phyloP scores from a whole-genome alignment of 2,888 invertebrate species.

The Blera fallax region DNA sequence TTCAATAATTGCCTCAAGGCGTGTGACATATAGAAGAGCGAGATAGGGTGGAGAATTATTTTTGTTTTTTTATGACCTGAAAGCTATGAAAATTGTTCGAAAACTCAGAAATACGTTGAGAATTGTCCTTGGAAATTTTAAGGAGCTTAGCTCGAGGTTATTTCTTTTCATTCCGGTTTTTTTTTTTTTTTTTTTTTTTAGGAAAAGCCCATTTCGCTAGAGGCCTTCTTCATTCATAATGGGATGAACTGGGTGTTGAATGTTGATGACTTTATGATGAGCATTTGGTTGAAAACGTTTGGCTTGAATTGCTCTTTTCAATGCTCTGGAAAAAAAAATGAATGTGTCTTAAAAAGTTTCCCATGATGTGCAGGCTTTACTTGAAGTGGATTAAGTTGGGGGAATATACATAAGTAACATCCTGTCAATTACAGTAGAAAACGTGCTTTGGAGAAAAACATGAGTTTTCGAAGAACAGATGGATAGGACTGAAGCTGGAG shows the following conservation, averaged over 20 bases:
- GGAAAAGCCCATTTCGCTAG: background rate
- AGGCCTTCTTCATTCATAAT: conserved; percentile 1
- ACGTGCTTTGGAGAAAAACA: conserved; percentile 5
- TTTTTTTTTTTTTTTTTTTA: background rate
- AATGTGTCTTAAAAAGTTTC: conserved; percentile 9
- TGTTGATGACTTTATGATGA: conserved; percentile 34
- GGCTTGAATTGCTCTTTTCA: conserved; percentile 20
- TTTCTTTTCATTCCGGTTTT: background rate
- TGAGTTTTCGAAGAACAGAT: background rate
- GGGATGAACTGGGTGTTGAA: conserved; percentile 6
- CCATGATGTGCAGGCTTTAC: background rate
- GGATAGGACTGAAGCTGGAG: background rate
- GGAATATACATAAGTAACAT: conserved; percentile 10
- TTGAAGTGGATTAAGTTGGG: conserved; percentile 28
- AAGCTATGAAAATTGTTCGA: background rate
- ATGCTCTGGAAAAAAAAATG: background rate
- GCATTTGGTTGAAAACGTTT: conserved; percentile 18
- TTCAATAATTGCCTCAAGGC: conserved; percentile 41
- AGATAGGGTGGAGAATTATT: background rate
- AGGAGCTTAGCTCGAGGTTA: conserved; percentile 3
- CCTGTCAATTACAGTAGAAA: conserved; percentile 5
- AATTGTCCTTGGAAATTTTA: conserved; percentile 6
- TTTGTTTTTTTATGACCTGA: background rate
- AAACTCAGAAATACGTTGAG: background rate
- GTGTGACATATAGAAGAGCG: conserved; percentile 14